phyloP scores from a whole-genome alignment of 2,113 vertebrate genomes.

The Suncus etruscus region DNA sequence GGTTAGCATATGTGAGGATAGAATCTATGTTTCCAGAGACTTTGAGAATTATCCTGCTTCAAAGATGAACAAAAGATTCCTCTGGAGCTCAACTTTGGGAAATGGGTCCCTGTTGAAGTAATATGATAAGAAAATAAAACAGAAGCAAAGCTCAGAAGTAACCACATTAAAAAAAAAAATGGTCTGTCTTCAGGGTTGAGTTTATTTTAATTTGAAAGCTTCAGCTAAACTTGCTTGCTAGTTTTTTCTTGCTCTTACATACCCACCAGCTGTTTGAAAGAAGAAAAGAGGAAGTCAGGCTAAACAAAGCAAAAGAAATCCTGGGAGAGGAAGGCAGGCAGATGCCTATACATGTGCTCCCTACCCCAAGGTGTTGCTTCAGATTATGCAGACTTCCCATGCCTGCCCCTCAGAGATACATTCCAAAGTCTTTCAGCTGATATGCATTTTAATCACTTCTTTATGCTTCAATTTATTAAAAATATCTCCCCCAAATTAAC shows the following conservation, averaged over 20 bases:
- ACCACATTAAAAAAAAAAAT: conserved; percentile 24
- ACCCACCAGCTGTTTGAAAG: conserved; percentile 15
- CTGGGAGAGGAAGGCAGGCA: neutral
- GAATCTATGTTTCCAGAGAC: neutral
- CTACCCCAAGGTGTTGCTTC: neutral
- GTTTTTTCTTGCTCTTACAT: conserved; percentile 33
- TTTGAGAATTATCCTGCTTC: neutral
- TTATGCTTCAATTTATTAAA: neutral
- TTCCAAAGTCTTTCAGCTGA: neutral
- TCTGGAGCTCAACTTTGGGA: neutral
- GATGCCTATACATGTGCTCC: neutral
- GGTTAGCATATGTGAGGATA: neutral
- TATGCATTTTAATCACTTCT: conserved; percentile 1
- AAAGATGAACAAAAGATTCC: conserved; percentile 11
- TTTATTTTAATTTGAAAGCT: conserved; percentile 50
- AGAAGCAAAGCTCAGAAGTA: conserved; percentile 10
- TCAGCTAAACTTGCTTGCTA: conserved; percentile 42
- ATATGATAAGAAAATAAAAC: conserved; percentile 40
- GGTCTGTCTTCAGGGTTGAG: neutral
- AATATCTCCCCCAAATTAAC: neutral
- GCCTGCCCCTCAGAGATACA: neutral
- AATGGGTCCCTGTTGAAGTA: neutral
- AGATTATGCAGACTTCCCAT: neutral
- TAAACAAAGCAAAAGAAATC: neutral
- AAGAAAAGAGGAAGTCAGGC: conserved; percentile 27